Evolutionary conservation across 2,113 vertebrate genomes (phyloP), one percentile per base, ranked within the genome.

Genomic region (Malurus cyaneus): DNA sequence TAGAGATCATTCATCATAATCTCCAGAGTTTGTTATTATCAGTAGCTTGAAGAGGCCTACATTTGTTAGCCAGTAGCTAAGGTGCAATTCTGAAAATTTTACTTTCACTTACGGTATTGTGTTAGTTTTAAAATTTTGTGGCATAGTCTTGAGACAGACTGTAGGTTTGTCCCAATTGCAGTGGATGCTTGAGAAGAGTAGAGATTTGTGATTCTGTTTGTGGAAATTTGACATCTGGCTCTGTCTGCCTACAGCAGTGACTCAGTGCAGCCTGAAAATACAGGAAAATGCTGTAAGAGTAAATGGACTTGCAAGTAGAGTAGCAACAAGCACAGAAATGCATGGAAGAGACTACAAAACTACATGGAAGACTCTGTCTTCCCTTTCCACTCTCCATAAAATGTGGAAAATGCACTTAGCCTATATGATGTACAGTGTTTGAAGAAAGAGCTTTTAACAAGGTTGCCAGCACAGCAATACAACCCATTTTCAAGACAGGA

Each of bases 31-130:
- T 11, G 1, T 61, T 80, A 13, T 70, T 65, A 60, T 14, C 28
- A 39, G 16, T 78, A 46, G n/a, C 36, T 86, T 70, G 21, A 66
- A 28, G 31, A 87, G 32, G 18, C 89, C 25, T 81, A 12, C n/a
- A 28, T 87, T 76, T 80, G 11, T 65, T 89, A 36, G 34, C 11
- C n/a, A 29, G 25, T 69, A 46, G 29, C 50, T 65, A 52, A 70
- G 15, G 61, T 66, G 14, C 9, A 61, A 41, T 19, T 54, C 29
- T 78, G 54, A 65, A 80, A 73, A 31, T 34, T 66, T 74, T 67
- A 11, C 11, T 81, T 78, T 39, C 3, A 2, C 4, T 59, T 67
- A 17, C 0, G 0, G 4, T 52, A 14, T 36, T 0, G 0, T 77
- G 16, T 36, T 14, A 31, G 18, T 67, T 80, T 80, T 65, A 13